A percentile compares a stretch with the other conserved stretches of the same genome.
These are phyloP conservation scores for Alces alces DNA, from an alignment of 2,113 vertebrate genomes.

Conservation along the genomic window DNA sequence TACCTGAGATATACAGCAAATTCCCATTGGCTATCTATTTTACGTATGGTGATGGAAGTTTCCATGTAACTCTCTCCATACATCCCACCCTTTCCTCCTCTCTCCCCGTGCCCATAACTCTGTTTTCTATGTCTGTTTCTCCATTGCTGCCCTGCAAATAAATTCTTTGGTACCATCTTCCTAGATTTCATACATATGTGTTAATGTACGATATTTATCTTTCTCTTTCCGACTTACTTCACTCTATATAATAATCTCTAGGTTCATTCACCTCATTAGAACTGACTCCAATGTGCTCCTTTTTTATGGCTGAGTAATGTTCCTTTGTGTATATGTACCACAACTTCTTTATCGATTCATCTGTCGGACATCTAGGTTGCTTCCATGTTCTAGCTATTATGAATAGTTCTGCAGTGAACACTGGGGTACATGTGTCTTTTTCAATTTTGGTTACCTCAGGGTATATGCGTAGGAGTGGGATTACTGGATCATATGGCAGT, in stretches of 20 bases:
- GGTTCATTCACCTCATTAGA: not conserved
- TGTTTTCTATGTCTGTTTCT: not conserved
- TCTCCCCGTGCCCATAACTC: not conserved
- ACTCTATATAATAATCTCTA: not conserved
- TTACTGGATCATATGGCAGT: not conserved
- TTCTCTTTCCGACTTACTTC: not conserved
- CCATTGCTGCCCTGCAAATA: not conserved
- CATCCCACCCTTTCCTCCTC: not conserved
- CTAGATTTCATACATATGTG: not conserved
- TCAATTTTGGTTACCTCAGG: not conserved
- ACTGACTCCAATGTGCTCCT: not conserved
- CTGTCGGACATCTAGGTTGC: not conserved
- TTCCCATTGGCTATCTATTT: not conserved
- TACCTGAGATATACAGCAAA: not conserved
- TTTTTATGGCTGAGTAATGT: not conserved
- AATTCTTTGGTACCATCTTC: not conserved
- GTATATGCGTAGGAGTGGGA: not conserved
- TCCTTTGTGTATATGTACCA: not conserved
- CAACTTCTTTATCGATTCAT: not conserved
- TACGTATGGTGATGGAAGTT: not conserved
- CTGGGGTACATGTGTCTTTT: not conserved
- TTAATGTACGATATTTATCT: not conserved
- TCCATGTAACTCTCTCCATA: not conserved
- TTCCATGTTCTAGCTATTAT: not conserved
- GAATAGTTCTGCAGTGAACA: not conserved